A percentile compares a stretch with the other conserved stretches of the same genome.
Conservation (phyloP, 2,888 invertebrate species). For the Tigriopus californicus region DNA sequence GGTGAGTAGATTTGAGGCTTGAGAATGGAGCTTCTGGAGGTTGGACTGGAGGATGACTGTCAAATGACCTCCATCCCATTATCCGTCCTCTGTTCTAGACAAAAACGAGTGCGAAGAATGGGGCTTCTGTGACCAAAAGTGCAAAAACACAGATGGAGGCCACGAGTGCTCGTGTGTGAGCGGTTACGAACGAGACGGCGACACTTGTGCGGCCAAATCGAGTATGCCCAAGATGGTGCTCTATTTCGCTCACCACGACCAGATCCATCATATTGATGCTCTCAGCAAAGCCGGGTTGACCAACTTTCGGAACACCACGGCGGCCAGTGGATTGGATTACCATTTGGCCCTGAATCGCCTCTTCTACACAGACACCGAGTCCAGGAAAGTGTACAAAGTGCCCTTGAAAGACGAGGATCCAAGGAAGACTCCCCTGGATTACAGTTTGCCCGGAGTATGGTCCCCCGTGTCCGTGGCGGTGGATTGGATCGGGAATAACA, state of each 20-base stretch:
- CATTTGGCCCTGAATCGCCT: constrained; percentile 54
- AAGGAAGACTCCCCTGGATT: background rate
- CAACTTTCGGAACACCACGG: constrained; percentile 51
- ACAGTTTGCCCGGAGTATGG: constrained; percentile 59
- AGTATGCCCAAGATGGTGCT: constrained; percentile 26
- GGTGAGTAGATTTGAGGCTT: too few relatives aligned
- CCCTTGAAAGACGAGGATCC: background rate
- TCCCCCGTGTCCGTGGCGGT: constrained; percentile 75
- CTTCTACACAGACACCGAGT: constrained; percentile 78
- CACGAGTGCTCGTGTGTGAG: constrained; percentile 64
- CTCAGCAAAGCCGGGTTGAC: constrained; percentile 1
- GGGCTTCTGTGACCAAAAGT: constrained; percentile 88
- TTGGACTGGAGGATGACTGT: background rate
- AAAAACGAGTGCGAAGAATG: constrained; percentile 77
- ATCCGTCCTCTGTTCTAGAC: constrained; percentile 36
- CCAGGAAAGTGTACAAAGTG: constrained; percentile 28
- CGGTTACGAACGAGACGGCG: constrained; percentile 46
- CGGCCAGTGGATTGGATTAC: constrained; percentile 67
- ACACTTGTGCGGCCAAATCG: constrained; percentile 39
- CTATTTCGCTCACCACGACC: constrained; percentile 49
- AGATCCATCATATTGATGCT: constrained; percentile 27
- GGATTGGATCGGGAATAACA: constrained; percentile 90
- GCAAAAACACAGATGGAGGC: constrained; percentile 62
- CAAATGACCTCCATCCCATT: constrained; percentile 8
- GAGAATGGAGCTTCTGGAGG: too few relatives aligned